phyloP scores from a whole-genome alignment of 2,888 invertebrate species.

The Monoplex corrugatus region DNA sequence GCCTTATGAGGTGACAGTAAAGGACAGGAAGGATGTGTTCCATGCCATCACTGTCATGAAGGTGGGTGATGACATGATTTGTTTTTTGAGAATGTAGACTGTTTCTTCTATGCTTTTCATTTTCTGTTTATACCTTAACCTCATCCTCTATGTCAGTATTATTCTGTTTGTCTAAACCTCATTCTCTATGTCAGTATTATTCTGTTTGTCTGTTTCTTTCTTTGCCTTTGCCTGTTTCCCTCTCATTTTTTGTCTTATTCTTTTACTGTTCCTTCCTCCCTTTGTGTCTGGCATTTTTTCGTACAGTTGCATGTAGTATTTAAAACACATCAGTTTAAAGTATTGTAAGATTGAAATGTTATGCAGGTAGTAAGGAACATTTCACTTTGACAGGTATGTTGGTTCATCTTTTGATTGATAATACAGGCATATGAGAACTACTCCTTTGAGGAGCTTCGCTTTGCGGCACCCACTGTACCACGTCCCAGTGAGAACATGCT shows the following conservation, averaged over 20 bases:
- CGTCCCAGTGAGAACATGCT: slow-evolving; percentile 90
- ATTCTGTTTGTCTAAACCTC: too few species aligned
- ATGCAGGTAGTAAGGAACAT: neutral
- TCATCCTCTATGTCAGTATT: neutral
- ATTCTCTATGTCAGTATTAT: too few species aligned
- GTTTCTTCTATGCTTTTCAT: neutral
- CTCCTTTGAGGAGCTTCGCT: slow-evolving; percentile 96
- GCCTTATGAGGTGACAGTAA: slow-evolving; percentile 92
- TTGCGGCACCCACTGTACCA: slow-evolving; percentile 86
- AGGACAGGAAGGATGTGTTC: slow-evolving; percentile 93
- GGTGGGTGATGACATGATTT: slow-evolving; percentile 81
- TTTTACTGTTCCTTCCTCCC: too few species aligned
- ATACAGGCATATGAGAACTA: slow-evolving; percentile 93
- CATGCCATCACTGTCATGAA: slow-evolving; percentile 98
- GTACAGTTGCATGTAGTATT: neutral
- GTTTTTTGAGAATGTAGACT: neutral
- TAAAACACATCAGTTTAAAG: neutral
- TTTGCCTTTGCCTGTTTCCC: neutral
- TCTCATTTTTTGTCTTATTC: too few species aligned
- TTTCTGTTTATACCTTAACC: neutral
- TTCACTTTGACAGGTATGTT: neutral
- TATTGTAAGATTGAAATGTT: neutral
- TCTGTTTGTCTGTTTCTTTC: neutral
- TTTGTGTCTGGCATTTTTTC: neutral
- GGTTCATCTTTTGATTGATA: neutral